These are phyloP conservation scores for Pseudopleuronectes americanus DNA, from an alignment of 2,797 vertebrate genomes.

Conservation along the genomic window DNA sequence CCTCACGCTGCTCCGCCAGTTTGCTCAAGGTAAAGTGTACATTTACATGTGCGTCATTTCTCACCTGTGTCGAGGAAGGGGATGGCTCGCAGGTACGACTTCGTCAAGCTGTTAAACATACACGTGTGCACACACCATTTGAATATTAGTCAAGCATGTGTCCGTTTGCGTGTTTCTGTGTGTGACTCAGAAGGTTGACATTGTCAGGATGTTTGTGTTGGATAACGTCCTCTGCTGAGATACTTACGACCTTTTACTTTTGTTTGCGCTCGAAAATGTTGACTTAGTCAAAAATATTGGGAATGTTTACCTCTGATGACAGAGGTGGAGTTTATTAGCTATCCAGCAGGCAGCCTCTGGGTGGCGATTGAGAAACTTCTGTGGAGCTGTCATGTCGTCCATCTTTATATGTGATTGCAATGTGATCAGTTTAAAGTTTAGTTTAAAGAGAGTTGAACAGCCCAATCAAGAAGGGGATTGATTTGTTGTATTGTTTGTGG, in stretches of 20 bases:
- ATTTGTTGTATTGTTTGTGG: slow-evolving; percentile 1
- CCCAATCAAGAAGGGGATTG: neutral
- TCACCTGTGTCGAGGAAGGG: neutral
- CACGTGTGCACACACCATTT: neutral
- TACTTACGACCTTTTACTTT: neutral
- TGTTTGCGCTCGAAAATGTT: no score
- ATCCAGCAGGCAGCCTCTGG: no score
- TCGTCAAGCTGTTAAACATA: slow-evolving; percentile 7
- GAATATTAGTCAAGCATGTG: slow-evolving; percentile 10
- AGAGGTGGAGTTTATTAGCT: no score
- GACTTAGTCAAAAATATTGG: no score
- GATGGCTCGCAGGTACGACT: neutral
- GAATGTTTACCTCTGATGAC: no score
- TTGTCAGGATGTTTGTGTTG: slow-evolving; percentile 6
- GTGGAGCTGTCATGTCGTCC: no score
- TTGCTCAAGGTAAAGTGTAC: no score
- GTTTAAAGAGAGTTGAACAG: neutral
- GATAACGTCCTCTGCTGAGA: neutral
- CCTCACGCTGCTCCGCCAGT: no score
- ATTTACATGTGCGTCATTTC: no score
- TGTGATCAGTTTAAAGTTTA: no score
- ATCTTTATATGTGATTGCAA: no score
- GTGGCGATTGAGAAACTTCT: no score
- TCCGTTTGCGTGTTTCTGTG: slow-evolving; percentile 22
- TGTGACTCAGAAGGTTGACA: neutral